Evolutionary conservation across 1,140 invertebrate species (phyloP), one percentile per base, ranked within the genome.

Genomic region (Rhynchophorus ferrugineus): DNA sequence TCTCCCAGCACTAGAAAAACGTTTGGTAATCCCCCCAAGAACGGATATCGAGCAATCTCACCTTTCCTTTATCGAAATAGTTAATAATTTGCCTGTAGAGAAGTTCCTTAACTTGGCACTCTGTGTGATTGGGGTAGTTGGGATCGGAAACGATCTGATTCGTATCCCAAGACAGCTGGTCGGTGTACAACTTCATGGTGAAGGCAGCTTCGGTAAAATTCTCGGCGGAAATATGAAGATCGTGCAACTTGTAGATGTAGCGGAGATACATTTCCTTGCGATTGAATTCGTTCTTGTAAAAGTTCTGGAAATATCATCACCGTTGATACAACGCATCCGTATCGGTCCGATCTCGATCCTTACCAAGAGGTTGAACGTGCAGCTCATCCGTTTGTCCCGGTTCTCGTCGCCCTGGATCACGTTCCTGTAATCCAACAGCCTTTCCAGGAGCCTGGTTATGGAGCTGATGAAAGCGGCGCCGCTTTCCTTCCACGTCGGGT

Each of bases 181-280:
- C 87, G 0, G 93, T 90, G 67, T 98, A 95, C 1, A 96, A 69
- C 70, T 95, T 85, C 56, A 99, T 80, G 0, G 95, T 98, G 61
- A 92, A 94, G 1, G 91, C 95, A 17, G 95, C 95, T 74, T 99
- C 95, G 0, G 93, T 90, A 62, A 84, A 95, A 69, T 98, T 98
- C 50, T 95, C 93, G 16, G 91, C 90, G 19, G 86, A 85, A 6
- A 95, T 73, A 69, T 98, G 95, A 8, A 98, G 75, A 66, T 95
- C 90, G 68, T 95, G 92, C 11, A 98, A 73, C 69, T 97, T 97
- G 72, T 98, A 95, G 42, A 98, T 91, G 67, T 98, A 98, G 37
- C 92, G 81, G 19, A 98, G 73, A 70, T 97, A 98, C 87, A 98
- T 94, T 70, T 96, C 92, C 61, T 93, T 89, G 20, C 94, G 80